Base-by-base conservation (phyloP, 2,113 vertebrate species). In the Nannobrachium achirus region DNA sequence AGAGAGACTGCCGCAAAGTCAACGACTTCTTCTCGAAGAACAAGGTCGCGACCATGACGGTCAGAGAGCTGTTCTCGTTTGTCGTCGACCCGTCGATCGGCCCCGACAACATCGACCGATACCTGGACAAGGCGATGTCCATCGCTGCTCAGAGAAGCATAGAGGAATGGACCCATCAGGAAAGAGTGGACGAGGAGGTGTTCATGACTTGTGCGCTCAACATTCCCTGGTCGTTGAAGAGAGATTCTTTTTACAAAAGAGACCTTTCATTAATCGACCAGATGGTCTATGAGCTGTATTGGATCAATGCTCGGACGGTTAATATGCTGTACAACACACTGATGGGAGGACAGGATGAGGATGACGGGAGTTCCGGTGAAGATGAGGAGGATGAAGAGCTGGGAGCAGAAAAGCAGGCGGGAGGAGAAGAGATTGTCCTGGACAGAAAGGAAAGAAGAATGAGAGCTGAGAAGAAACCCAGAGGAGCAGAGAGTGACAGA, bases 381-480 rank as follows among this genome's bases (percentile, higher is more conserved):
- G 72, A 65, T 0, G 84, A 63, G 38, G 84, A 86, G n/a, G 92
- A 92, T 62, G 88, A 89, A 9, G 51, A 50, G 1, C 74, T 76
- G 0, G 72, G 69, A 64, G 86, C 83, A 48, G 90, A 82, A 18
- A 19, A 52, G 76, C 91, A 91, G 18, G 70, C 73, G 13, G 20
- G 39, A 33, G 67, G 63, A 14, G 63, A 69, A 8, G 19, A 80
- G 38, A 83, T 86, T 63, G 77, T 71, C 3, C 0, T 92, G 8
- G 92, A 94, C 75, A 95, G 89, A 88, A 96, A 96, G 93, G 95
- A n/a, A n/a, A n/a, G n/a, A n/a, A n/a, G n/a, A n/a, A n/a, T n/a
- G n/a, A n/a, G n/a, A n/a, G n/a, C n/a, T n/a, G n/a, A n/a, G n/a
- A n/a, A n/a, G n/a, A n/a, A n/a, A n/a, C n/a, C n/a, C n/a, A n/a